These are phyloP conservation scores for Himalopsyche tibetana DNA, from an alignment of 2,888 invertebrate genomes.

Conservation along the genomic window DNA sequence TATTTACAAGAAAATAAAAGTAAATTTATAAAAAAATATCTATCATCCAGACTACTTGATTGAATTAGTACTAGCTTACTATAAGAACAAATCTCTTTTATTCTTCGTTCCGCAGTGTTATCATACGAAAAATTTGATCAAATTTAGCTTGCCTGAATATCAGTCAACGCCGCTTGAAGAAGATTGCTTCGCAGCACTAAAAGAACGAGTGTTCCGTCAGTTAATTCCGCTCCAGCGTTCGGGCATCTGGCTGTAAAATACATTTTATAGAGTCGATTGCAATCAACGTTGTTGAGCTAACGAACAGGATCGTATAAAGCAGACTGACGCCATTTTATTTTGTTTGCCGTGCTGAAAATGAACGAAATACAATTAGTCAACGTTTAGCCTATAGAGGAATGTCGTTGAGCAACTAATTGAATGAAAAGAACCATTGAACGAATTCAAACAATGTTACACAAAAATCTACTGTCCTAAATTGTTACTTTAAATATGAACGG, in stretches of 20 bases:
- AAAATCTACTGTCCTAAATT: too few species aligned
- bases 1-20: too few species aligned
- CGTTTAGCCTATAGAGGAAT: background rate
- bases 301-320: constrained; percentile 19
- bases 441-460: too few species aligned
- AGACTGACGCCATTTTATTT: constrained; percentile 40
- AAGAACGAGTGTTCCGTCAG: constrained; percentile 47
- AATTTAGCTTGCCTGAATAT: background rate
- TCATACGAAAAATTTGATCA: constrained; percentile 7
- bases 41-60: too few species aligned
- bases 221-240: constrained; percentile 36
- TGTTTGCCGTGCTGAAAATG: constrained; percentile 18
- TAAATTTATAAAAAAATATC: too few species aligned
- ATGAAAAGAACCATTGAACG: background rate
- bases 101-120: background rate
- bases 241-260: constrained; percentile 16
- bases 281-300: constrained; percentile 39
- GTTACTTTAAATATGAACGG: too few species aligned
- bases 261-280: constrained; percentile 37
- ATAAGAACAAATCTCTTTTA: too few species aligned
- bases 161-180: background rate
- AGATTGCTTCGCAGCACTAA: constrained; percentile 22
- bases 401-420: background rate
- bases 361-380: constrained; percentile 12
- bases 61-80: too few species aligned